Percentiles rank a stretch among this genome's conserved stretches.
Evolutionary conservation across 2,888 invertebrate genomes (phyloP).

Genomic region (Ryuthela nishihirai): DNA sequence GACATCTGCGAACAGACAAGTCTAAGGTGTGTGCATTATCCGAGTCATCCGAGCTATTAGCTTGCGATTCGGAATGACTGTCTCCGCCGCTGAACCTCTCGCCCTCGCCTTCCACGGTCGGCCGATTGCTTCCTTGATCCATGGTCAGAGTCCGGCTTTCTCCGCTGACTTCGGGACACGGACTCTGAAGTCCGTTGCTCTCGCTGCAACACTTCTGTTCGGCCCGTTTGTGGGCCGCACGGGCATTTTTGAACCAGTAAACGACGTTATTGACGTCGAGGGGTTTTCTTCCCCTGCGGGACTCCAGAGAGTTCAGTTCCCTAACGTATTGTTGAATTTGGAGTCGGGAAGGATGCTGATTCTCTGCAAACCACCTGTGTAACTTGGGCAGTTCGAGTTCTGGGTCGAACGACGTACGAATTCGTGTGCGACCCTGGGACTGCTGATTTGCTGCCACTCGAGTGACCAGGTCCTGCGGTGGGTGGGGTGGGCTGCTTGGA

Average conservation of each 20-base stretch:
- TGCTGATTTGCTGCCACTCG: conserved; percentile 12
- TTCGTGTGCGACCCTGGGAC: conserved; percentile 56
- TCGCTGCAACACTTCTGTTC: conserved; percentile 56
- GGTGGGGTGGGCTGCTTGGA: conserved; percentile 20
- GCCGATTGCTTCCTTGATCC: conserved; percentile 5
- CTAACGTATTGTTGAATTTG: conserved; percentile 95
- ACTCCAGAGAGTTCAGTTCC: conserved; percentile 87
- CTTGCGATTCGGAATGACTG: conserved; percentile 27
- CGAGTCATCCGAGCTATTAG: conserved; percentile 34
- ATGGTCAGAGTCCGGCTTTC: conserved; percentile 14
- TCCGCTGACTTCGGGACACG: conserved; percentile 15
- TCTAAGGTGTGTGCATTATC: conserved; percentile 41
- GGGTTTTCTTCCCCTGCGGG: conserved; percentile 86
- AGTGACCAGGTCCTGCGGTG: conserved; percentile 16
- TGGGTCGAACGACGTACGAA: conserved; percentile 95
- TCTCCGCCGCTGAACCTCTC: conserved; percentile 31
- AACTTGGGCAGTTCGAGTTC: conserved; percentile 93
- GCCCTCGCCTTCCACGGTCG: conserved; percentile 13
- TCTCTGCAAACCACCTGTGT: conserved; percentile 94
- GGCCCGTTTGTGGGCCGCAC: conserved; percentile 90
- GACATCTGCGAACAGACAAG: conserved; percentile 39
- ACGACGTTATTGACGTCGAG: conserved; percentile 67
- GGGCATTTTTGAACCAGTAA: conserved; percentile 80
- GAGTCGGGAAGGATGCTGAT: conserved; percentile 94
- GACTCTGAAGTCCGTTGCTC: conserved; percentile 33